Percentiles rank a stretch among this genome's conserved stretches.
Conservation (phyloP, 2,797 vertebrate species). For the Falco rusticolus region DNA sequence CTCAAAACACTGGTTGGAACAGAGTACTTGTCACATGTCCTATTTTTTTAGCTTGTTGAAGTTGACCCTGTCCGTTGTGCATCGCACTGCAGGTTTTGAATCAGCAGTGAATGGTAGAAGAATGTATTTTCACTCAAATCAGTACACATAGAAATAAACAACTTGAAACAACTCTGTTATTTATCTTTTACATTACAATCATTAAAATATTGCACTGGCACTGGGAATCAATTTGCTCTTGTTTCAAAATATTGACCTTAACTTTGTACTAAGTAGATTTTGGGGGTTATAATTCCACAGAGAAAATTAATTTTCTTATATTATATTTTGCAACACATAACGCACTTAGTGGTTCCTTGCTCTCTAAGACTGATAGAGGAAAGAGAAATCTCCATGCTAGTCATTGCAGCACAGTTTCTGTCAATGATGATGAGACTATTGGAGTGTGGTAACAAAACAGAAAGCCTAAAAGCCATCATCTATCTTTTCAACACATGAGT, state of each 20-base stretch:
- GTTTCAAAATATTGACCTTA: constrained; percentile 70
- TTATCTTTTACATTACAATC: constrained; percentile 63
- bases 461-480: neutral
- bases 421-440: neutral
- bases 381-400: neutral
- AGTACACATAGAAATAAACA: constrained; percentile 51
- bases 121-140: constrained; percentile 54
- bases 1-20: constrained; percentile 48
- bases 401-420: constrained; percentile 16
- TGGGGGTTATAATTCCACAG: constrained; percentile 46
- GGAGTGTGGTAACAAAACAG: constrained; percentile 13
- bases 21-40: neutral
- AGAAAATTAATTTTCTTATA: constrained; percentile 73
- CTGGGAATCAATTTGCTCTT: constrained; percentile 70
- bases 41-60: constrained; percentile 40
- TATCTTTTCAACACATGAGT: neutral
- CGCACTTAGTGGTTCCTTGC: constrained; percentile 35
- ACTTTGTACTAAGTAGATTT: constrained; percentile 62
- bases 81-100: constrained; percentile 28
- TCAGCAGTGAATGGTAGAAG: constrained; percentile 11
- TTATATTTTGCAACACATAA: neutral
- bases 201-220: constrained; percentile 63
- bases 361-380: neutral
- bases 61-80: neutral
- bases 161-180: constrained; percentile 58